A percentile compares a stretch with the other conserved stretches of the same genome.
Conservation (phyloP, 2,888 invertebrate species). For the Acleris emargana region DNA sequence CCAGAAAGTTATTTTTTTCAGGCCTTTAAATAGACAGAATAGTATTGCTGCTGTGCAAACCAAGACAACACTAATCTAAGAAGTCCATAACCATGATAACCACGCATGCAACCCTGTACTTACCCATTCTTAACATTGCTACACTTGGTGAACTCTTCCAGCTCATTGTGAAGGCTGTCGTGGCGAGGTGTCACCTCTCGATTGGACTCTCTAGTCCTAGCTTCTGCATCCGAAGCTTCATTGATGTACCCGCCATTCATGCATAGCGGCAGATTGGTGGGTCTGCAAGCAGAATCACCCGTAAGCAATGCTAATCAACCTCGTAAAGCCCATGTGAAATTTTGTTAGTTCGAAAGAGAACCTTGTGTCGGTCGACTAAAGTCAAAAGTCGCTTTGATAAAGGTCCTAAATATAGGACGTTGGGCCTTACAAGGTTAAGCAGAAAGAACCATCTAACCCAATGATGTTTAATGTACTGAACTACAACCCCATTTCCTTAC, state of each 20-base stretch:
- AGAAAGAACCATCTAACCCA: neutral
- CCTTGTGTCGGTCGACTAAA: too few relatives aligned
- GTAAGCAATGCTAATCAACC: conserved; percentile 20
- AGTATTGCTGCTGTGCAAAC: too few relatives aligned
- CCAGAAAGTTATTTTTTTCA: too few relatives aligned
- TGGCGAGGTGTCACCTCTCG: conserved; percentile 52
- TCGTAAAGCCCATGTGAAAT: too few relatives aligned
- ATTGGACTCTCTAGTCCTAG: conserved; percentile 68
- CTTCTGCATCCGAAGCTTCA: conserved; percentile 87
- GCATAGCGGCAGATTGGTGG: conserved; percentile 87
- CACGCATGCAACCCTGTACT: conserved; percentile 41
- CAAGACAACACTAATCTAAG: neutral
- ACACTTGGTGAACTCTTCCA: conserved; percentile 79
- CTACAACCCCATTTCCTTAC: too few relatives aligned
- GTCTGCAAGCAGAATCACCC: conserved; percentile 66
- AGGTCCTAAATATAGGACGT: too few relatives aligned
- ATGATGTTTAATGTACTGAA: neutral
- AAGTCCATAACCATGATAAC: neutral
- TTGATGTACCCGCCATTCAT: conserved; percentile 91
- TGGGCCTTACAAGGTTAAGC: too few relatives aligned
- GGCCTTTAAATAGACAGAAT: too few relatives aligned
- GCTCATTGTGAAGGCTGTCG: conserved; percentile 51
- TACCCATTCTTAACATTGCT: conserved; percentile 85
- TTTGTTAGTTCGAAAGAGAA: too few relatives aligned
- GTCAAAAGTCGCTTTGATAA: too few relatives aligned